Evolutionary conservation across 2,888 invertebrate genomes (phyloP).

Genomic region (Campoplex capitator): DNA sequence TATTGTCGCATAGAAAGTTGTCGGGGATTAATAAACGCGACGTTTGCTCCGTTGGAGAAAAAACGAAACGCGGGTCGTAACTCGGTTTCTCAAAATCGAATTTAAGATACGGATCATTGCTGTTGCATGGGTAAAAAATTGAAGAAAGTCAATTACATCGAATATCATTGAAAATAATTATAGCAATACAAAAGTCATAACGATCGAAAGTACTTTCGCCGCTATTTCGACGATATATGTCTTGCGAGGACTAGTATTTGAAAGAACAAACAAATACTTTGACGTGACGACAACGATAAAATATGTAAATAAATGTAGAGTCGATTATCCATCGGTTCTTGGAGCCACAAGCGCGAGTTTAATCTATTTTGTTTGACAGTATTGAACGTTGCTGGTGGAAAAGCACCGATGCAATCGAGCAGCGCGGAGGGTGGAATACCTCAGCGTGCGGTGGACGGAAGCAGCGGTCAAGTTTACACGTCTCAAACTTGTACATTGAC

Average conservation of each 20-base stretch:
- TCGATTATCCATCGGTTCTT: neutral
- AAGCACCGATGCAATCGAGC: conserved; percentile 97
- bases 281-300: neutral
- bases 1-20: conserved; percentile 13
- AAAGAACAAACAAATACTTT: neutral
- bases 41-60: conserved; percentile 1
- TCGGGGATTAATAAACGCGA: neutral
- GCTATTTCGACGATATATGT: neutral
- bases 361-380: conserved; percentile 86
- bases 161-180: neutral
- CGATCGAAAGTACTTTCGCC: neutral
- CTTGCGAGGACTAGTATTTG: neutral
- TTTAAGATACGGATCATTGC: neutral
- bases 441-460: conserved; percentile 96
- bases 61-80: neutral
- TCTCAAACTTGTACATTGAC: conserved; percentile 95
- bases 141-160: neutral
- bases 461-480: conserved; percentile 93
- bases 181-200: neutral
- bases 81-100: neutral
- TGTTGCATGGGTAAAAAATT: neutral
- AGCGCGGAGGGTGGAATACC: conserved; percentile 93
- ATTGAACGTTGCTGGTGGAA: conserved; percentile 96
- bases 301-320: too few species aligned
- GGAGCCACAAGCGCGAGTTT: neutral